These are phyloP conservation scores for Neogobius melanostomus DNA, from an alignment of 2,113 vertebrate genomes.

Conservation along the genomic window DNA sequence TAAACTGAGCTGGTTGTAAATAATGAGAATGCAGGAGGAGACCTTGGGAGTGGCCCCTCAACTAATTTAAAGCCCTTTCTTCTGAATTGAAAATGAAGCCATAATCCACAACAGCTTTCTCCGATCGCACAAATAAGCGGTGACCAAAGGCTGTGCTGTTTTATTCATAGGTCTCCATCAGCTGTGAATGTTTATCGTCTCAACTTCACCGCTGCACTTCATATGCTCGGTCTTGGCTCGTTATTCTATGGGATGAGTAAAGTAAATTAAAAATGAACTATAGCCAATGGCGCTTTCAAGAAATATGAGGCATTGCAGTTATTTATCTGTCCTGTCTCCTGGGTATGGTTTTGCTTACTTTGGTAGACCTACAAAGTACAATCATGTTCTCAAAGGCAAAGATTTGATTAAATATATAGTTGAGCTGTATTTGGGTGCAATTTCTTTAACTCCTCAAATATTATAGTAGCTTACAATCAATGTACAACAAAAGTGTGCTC, in stretches of 20 bases:
- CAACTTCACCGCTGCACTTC: neutral
- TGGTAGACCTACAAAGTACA: too few relatives aligned
- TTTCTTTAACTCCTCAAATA: too few relatives aligned
- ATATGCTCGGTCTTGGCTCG: neutral
- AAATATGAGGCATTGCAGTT: neutral
- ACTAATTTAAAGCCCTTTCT: conserved; percentile 62
- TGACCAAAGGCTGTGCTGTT: neutral
- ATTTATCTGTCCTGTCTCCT: too few relatives aligned
- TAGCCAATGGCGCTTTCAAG: conserved; percentile 19
- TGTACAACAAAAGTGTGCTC: too few relatives aligned
- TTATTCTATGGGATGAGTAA: neutral
- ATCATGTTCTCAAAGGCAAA: too few relatives aligned
- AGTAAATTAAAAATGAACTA: conserved; percentile 1
- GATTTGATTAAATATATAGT: too few relatives aligned
- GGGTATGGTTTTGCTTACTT: too few relatives aligned
- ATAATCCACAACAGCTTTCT: conserved; percentile 58
- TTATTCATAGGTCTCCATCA: conserved; percentile 5
- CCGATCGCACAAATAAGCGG: conserved; percentile 49
- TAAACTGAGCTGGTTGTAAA: conserved; percentile 68
- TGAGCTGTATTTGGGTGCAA: too few relatives aligned
- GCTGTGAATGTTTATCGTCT: conserved; percentile 3
- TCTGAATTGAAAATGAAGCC: conserved; percentile 63
- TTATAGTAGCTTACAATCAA: too few relatives aligned
- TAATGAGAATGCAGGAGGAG: conserved; percentile 57
- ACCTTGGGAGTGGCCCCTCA: conserved; percentile 67